Conservation (phyloP, 2,797 vertebrate species). For the Arnoldichthys spilopterus region DNA sequence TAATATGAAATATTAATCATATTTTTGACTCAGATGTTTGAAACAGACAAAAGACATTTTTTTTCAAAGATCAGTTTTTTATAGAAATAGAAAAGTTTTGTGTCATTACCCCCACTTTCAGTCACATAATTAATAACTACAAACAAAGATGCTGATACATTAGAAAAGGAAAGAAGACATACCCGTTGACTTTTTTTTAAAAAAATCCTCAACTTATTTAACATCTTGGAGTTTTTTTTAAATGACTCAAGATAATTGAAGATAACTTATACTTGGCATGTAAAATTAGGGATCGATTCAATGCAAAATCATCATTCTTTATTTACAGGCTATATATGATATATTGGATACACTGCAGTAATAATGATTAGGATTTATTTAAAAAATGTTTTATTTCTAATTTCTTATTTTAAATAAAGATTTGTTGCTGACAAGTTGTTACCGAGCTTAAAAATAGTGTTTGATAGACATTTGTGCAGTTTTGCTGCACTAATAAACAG, state of each 20-base stretch:
- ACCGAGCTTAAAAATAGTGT: background rate
- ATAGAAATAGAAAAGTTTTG: too few species aligned
- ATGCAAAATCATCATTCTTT: background rate
- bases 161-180: background rate
- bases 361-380: background rate
- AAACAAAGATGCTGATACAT: background rate
- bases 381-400: too few species aligned
- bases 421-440: background rate
- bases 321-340: background rate
- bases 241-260: too few species aligned
- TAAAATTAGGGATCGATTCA: background rate
- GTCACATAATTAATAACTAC: background rate
- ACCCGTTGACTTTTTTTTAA: background rate
- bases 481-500: conserved; percentile 5
- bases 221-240: background rate
- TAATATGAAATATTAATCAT: background rate
- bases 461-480: background rate
- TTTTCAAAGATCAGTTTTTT: too few species aligned
- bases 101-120: background rate
- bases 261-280: background rate
- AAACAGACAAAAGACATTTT: too few species aligned
- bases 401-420: background rate
- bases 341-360: conserved; percentile 2
- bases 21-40: background rate
- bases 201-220: background rate